Evolutionary conservation across 2,888 invertebrate genomes (phyloP).

Genomic region (Venustoraphidia nigricollis): DNA sequence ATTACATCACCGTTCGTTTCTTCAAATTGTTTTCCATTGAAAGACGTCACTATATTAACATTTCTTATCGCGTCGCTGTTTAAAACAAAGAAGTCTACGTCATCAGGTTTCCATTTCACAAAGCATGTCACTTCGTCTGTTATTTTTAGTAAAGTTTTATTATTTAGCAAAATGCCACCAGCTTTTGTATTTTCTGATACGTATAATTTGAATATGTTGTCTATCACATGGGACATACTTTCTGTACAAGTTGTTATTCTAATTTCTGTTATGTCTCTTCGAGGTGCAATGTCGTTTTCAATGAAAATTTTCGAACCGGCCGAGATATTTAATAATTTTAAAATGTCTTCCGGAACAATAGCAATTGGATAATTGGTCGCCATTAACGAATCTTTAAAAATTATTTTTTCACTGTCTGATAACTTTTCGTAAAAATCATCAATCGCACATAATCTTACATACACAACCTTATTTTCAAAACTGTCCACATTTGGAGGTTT

Average conservation of each 20-base stretch:
- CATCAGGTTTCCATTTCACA: slow-evolving; percentile 31
- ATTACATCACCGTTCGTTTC: slow-evolving; percentile 15
- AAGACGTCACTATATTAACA: slow-evolving; percentile 26
- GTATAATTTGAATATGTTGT: slow-evolving; percentile 32
- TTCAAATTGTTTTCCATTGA: neutral
- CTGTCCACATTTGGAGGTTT: slow-evolving; percentile 5
- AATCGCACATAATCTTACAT: slow-evolving; percentile 9
- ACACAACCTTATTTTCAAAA: slow-evolving; percentile 6
- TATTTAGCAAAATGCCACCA: slow-evolving; percentile 37
- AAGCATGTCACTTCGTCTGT: slow-evolving; percentile 25
- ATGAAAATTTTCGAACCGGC: slow-evolving; percentile 40
- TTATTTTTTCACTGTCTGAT: slow-evolving; percentile 1
- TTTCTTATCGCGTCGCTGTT: slow-evolving; percentile 35
- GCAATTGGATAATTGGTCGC: slow-evolving; percentile 16
- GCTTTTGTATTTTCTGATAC: slow-evolving; percentile 32
- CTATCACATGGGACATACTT: slow-evolving; percentile 22
- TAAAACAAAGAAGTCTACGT: slow-evolving; percentile 31
- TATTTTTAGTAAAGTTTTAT: slow-evolving; percentile 33
- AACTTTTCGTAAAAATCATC: slow-evolving; percentile 7
- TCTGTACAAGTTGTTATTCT: slow-evolving; percentile 19
- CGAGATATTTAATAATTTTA: slow-evolving; percentile 34
- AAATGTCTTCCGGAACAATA: slow-evolving; percentile 36
- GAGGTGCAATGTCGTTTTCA: slow-evolving; percentile 25
- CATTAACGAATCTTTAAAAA: slow-evolving; percentile 6
- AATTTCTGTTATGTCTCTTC: slow-evolving; percentile 35